Percentiles rank a stretch among this genome's conserved stretches.
phyloP scores from a whole-genome alignment of 2,113 vertebrate genomes.

The Sigmodon hispidus region DNA sequence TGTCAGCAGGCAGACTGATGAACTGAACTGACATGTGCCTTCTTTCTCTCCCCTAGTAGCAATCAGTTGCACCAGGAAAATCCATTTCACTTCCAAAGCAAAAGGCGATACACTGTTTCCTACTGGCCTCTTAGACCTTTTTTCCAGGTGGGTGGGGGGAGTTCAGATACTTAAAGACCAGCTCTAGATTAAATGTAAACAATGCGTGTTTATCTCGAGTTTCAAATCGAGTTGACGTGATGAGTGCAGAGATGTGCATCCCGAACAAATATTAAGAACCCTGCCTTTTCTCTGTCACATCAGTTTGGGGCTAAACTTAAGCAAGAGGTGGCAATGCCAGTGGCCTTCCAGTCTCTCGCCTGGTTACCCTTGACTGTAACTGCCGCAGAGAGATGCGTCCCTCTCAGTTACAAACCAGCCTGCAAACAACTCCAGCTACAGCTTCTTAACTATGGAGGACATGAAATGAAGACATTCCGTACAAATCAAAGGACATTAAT shows the following conservation, averaged over 20 bases:
- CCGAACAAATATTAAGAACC: background rate
- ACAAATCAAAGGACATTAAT: slow-evolving; percentile 35
- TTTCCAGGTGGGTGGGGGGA: background rate
- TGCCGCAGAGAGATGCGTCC: slow-evolving; percentile 77
- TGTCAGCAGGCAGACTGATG: slow-evolving; percentile 86
- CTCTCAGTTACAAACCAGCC: slow-evolving; percentile 59
- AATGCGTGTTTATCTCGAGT: slow-evolving; percentile 49
- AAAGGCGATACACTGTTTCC: slow-evolving; percentile 63
- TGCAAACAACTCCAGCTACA: slow-evolving; percentile 67
- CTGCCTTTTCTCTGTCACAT: slow-evolving; percentile 42
- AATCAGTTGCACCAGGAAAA: slow-evolving; percentile 77
- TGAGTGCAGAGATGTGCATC: slow-evolving; percentile 40
- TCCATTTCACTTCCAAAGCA: slow-evolving; percentile 77
- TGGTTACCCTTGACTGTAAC: slow-evolving; percentile 82
- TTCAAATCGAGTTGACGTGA: slow-evolving; percentile 55
- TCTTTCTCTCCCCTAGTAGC: slow-evolving; percentile 79
- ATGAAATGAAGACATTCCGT: slow-evolving; percentile 56
- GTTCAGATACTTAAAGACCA: slow-evolving; percentile 49
- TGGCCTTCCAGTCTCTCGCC: slow-evolving; percentile 51
- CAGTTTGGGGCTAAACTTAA: slow-evolving; percentile 70
- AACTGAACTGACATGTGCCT: slow-evolving; percentile 85
- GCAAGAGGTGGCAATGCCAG: slow-evolving; percentile 24
- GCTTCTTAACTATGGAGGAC: slow-evolving; percentile 51
- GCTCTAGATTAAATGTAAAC: slow-evolving; percentile 68
- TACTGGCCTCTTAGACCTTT: slow-evolving; percentile 46